Base-by-base conservation (phyloP, 2,797 vertebrate genomes). In the Cuniculus paca region DNA sequence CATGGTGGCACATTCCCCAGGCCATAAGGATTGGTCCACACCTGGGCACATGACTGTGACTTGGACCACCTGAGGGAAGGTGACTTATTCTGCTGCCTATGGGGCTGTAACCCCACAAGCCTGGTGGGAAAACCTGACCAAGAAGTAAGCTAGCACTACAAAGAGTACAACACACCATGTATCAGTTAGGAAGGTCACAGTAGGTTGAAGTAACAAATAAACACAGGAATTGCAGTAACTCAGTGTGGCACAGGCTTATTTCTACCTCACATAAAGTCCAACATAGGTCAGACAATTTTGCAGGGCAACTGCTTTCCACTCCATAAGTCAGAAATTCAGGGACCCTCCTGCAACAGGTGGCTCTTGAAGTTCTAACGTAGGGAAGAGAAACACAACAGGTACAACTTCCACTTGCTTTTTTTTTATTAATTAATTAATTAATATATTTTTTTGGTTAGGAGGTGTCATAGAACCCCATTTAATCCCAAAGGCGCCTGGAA, bases 261-360 rank as follows among this genome's bases (percentile, higher is more conserved):
- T 86, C 68, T 45, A 68, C 39, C n/a, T 52, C 45, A 6, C 11
- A 1, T 65, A 5, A 31, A 56, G 16, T 31, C 50, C 11, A 68
- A 0, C 11, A 19, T 4, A 5, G 31, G 16, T 52, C 36, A 56
- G 36, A 11, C 16, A 6, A n/a, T n/a, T n/a, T n/a, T n/a, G n/a
- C n/a, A n/a, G n/a, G n/a, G n/a, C n/a, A n/a, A n/a, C n/a, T n/a
- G 7, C n/a, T 31, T 36, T 48, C 60, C 10, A 1, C 16, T 45
- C 16, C 14, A 9, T n/a, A 39, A 36, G 74, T 58, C 2, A 48
- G 83, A 65, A 12, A 20, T 63, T 75, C 19, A 5, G 34, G 42
- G 1, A 7, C 2, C 34, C 39, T 79, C 60, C 31, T 31, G 24
- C 36, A 45, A 36, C 28, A 9, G 0, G 0, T 14, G 58, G 16